These are phyloP conservation scores for Acanthosepion lycidas DNA, from an alignment of 2,888 invertebrate genomes.

Conservation along the genomic window DNA sequence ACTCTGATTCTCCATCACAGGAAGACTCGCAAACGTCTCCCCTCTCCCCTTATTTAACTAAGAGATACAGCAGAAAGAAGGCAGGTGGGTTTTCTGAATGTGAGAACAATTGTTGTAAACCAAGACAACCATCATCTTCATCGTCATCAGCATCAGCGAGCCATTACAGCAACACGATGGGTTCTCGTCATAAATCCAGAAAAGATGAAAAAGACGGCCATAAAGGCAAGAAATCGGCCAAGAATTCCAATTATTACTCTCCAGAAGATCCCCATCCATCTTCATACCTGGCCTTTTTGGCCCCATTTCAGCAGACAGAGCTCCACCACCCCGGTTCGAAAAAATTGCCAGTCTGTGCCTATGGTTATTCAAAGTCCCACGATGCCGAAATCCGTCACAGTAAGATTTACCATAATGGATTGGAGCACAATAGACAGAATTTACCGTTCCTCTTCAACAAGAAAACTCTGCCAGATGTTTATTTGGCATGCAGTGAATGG, in stretches of 20 bases:
- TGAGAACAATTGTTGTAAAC: slow-evolving; percentile 23
- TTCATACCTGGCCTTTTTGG: neutral
- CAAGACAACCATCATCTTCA: slow-evolving; percentile 15
- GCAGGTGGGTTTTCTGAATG: slow-evolving; percentile 49
- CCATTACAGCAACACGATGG: neutral
- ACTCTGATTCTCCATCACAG: slow-evolving; percentile 13
- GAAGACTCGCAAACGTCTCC: slow-evolving; percentile 45
- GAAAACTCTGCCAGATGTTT: slow-evolving; percentile 43
- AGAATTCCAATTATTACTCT: slow-evolving; percentile 40
- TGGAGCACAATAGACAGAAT: neutral
- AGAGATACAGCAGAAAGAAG: neutral
- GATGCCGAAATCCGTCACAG: slow-evolving; percentile 25
- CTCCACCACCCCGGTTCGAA: neutral
- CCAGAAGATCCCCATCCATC: neutral
- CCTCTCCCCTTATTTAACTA: slow-evolving; percentile 43
- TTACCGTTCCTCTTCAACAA: neutral
- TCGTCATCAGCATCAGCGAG: slow-evolving; percentile 35
- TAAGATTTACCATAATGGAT: neutral
- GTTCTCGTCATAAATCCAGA: neutral
- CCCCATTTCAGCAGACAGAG: neutral
- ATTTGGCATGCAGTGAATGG: neutral
- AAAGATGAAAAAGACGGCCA: neutral
- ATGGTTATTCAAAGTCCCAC: neutral
- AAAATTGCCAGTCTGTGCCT: slow-evolving; percentile 34
- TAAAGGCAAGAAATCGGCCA: neutral